Conservation (phyloP, 1,140 invertebrate species). For the Phocides pigmalion region DNA sequence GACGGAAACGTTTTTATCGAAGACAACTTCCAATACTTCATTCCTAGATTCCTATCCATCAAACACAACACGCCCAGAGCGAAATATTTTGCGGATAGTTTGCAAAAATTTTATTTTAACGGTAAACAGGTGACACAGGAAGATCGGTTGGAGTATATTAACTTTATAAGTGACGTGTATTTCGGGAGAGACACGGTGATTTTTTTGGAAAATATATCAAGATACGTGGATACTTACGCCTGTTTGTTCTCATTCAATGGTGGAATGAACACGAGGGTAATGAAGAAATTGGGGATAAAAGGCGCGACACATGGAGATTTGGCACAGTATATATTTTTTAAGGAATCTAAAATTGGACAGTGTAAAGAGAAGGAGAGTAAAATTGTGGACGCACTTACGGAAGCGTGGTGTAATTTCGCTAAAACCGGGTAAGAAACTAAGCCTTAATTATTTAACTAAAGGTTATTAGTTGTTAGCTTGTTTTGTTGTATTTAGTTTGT, state of each 20-base stretch:
- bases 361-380: slow-evolving; percentile 56
- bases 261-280: slow-evolving; percentile 61
- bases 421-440: slow-evolving; percentile 84
- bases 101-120: slow-evolving; percentile 81
- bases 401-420: slow-evolving; percentile 89
- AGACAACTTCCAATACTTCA: slow-evolving; percentile 65
- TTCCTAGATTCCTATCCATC: slow-evolving; percentile 59
- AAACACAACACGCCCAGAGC: slow-evolving; percentile 39
- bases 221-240: slow-evolving; percentile 65
- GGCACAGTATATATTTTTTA: slow-evolving; percentile 85
- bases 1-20: slow-evolving; percentile 57
- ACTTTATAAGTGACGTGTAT: slow-evolving; percentile 72
- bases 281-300: slow-evolving; percentile 61
- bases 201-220: slow-evolving; percentile 61
- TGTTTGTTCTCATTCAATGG: slow-evolving; percentile 80
- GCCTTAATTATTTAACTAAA: too few relatives aligned
- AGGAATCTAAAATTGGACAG: slow-evolving; percentile 65
- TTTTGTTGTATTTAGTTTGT: slow-evolving; percentile 6
- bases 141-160: slow-evolving; percentile 56
- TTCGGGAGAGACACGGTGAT: slow-evolving; percentile 77
- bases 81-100: slow-evolving; percentile 52
- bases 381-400: slow-evolving; percentile 77
- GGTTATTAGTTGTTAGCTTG: too few relatives aligned
- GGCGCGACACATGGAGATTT: slow-evolving; percentile 87
- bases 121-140: slow-evolving; percentile 46